These are phyloP conservation scores for Himantopus leucocephalus DNA, from an alignment of 2,113 vertebrate species.

Conservation along the genomic window DNA sequence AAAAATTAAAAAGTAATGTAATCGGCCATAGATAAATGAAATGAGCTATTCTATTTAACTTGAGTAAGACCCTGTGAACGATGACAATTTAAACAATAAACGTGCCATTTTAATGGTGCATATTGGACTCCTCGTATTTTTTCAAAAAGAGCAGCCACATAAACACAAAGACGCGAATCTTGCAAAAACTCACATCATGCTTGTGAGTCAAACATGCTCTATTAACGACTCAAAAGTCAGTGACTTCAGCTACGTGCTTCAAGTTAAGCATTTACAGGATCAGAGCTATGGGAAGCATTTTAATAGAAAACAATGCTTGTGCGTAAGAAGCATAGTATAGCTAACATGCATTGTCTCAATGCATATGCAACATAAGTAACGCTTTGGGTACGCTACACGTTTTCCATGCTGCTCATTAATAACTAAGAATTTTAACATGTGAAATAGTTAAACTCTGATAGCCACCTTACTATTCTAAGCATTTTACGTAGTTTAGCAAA, in stretches of 20 bases:
- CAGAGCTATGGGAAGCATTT: fast-evolving
- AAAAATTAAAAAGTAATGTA: background rate
- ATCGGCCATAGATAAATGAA: background rate
- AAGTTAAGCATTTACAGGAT: too few relatives aligned
- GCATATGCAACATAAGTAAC: fast-evolving
- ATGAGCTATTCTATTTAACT: background rate
- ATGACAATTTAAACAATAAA: background rate
- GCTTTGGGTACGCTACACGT: background rate
- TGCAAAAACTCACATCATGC: background rate
- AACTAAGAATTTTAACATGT: too few relatives aligned
- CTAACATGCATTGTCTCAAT: fast-evolving
- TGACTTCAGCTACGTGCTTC: background rate
- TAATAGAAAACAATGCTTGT: background rate
- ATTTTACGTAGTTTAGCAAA: background rate
- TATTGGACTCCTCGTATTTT: background rate
- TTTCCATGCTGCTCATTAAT: background rate
- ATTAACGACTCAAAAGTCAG: background rate
- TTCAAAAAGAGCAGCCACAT: background rate
- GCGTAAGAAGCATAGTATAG: fast-evolving
- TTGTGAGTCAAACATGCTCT: fast-evolving
- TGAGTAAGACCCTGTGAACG: background rate
- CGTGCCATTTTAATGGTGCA: background rate
- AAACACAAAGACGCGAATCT: background rate
- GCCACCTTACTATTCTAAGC: too few relatives aligned
- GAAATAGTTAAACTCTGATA: background rate